Base-by-base conservation (phyloP, 2,113 vertebrate genomes). In the Trochalopteron elliotii region DNA sequence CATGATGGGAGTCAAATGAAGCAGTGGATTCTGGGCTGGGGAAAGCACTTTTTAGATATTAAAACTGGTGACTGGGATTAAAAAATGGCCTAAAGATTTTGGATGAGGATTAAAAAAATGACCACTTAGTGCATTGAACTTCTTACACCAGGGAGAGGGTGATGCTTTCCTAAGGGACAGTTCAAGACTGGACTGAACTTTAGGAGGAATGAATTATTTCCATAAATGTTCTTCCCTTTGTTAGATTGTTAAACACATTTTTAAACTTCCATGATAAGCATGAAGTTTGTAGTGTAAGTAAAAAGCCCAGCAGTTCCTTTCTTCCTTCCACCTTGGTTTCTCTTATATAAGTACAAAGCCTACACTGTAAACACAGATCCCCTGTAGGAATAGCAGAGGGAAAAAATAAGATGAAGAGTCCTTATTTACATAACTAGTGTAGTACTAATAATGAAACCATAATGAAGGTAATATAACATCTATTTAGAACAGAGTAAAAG, bases 401-500 rank as follows among this genome's bases (percentile, higher is more conserved):
- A 21, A 42, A 71, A 88, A 91, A 53, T 45, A 86, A 74, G 56
- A 35, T 68, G 56, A 89, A 64, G 39, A 78, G 19, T 39, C 56
- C 65, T 84, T 78, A 94, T 91, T 91, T 91, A 74, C 93, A 82
- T 94, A 64, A 44, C n/a, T 67, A 42, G 35, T 63, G 57, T 60
- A 84, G 39, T 52, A 31, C 64, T 67, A 63, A 57, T 75, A 91
- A 59, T 75, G 44, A 40, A 70, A 57, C 56, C 3, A 13, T 78
- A 78, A 87, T 94, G 74, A 94, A 82, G 64, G 56, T 59, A 87
- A 79, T 84, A 47, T 55, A 93, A 40, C 42, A 49, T 79, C 81
- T 93, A 40, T 91, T 87, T 94, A 83, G 78, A 85, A 90, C 17
- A 65, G 52, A 85, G 59, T 71, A 72, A 80, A 94, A 91, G 84